Evolutionary conservation across 1,140 invertebrate species (phyloP).

Genomic region (Hyphantria cunea): DNA sequence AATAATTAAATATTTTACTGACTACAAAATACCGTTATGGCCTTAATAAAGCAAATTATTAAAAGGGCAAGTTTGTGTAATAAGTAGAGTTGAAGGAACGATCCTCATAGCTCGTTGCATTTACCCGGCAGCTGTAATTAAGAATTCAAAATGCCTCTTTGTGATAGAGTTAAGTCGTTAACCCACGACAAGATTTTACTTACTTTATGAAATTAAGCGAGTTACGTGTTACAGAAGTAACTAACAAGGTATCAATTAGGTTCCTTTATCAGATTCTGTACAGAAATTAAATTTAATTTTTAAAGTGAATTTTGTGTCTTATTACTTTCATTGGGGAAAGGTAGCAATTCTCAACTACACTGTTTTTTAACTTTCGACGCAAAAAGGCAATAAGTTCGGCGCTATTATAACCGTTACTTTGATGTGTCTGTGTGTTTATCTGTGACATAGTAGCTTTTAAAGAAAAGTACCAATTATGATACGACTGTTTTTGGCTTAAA

Average conservation of each 20-base stretch:
- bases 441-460: no score
- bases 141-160: slow-evolving; percentile 64
- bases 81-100: slow-evolving; percentile 41
- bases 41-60: slow-evolving; percentile 25
- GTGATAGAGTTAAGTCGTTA: slow-evolving; percentile 45
- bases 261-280: slow-evolving; percentile 2
- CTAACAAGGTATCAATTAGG: slow-evolving; percentile 26
- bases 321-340: no score
- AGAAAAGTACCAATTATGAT: no score
- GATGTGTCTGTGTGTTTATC: no score
- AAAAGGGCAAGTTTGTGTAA: slow-evolving; percentile 21
- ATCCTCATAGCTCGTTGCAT: slow-evolving; percentile 51
- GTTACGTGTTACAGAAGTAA: slow-evolving; percentile 26
- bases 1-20: neutral
- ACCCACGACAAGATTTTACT: slow-evolving; percentile 39
- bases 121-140: slow-evolving; percentile 67
- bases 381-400: no score
- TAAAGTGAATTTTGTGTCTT: no score
- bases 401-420: no score
- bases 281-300: no score
- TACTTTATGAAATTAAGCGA: slow-evolving; percentile 36
- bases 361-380: no score
- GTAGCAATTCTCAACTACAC: neutral
- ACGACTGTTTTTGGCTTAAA: no score
- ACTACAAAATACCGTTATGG: slow-evolving; percentile 10